phyloP scores from a whole-genome alignment of 1,140 invertebrate species.

The Lepidurus couesii region DNA sequence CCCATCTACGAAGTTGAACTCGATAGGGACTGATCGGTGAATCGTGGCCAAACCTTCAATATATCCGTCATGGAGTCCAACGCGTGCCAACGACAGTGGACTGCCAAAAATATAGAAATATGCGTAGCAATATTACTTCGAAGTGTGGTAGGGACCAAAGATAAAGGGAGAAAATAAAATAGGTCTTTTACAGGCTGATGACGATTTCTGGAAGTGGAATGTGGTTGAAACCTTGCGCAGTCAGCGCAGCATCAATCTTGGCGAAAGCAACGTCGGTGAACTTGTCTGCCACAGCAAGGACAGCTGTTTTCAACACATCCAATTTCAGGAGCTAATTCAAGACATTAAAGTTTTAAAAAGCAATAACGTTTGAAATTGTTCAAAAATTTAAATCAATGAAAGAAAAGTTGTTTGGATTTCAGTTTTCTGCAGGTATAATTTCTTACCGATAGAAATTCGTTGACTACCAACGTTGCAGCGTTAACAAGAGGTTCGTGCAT shows the following conservation, averaged over 20 bases:
- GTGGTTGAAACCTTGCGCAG: neutral
- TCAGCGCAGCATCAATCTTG: neutral
- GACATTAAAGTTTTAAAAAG: neutral
- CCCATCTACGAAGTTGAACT: neutral
- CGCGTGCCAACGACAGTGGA: neutral
- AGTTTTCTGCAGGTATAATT: neutral
- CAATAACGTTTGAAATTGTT: neutral
- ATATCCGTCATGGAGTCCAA: slow-evolving; percentile 1
- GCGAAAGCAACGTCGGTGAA: neutral
- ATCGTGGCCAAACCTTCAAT: neutral
- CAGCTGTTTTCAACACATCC: neutral
- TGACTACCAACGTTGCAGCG: neutral
- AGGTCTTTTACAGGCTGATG: neutral
- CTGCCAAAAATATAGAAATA: neutral
- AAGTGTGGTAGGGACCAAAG: neutral
- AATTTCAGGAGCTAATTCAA: neutral
- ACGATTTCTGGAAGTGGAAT: neutral
- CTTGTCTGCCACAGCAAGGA: neutral
- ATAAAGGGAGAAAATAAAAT: neutral
- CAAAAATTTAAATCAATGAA: no score
- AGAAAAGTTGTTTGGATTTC: no score
- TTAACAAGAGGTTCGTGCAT: neutral
- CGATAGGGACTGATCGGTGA: neutral
- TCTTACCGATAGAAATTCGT: neutral
- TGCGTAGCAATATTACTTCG: neutral